Base-by-base conservation (phyloP, 2,113 vertebrate genomes). In the Danionella cerebrum region DNA sequence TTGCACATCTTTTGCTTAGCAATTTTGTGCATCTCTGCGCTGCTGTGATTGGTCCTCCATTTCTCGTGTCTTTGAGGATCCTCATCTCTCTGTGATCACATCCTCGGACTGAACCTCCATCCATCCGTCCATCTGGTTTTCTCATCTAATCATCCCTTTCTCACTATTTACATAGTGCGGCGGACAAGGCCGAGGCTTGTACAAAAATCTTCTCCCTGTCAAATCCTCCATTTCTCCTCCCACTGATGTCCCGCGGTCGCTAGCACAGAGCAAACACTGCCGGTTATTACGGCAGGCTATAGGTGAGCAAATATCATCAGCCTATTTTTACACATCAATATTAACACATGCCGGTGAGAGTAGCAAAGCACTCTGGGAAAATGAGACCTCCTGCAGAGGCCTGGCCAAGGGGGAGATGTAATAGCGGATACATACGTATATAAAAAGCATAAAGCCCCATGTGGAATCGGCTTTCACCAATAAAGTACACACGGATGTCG, bases 231-330 rank as follows among this genome's bases (percentile, higher is more conserved):
- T 69, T 84, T 13, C 80, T 19, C 51, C 27, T 53, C 29, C 51
- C 84, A 81, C 80, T 78, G 68, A 70, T 50, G 55, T 81, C 73
- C 29, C 44, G 74, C 79, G 64, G 79, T 79, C 51, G 33, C 71
- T 81, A 75, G 65, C 74, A 68, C 72, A 79, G 83, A 86, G 81
- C 81, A 84, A 85, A 85, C 82, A 83, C 68, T 73, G 73, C 73
- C 59, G 47, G 65, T 67, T 69, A 71, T 88, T 85, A 88, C 84
- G 77, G 47, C 78, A 78, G 48, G 69, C 72, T 82, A n/a, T n/a
- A 77, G 80, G 51, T 83, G 79, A 79, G 83, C 85, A 89, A 89
- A 89, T 86, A 89, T 79, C 82, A 86, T 42, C 66, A 78, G 72
- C 76, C 77, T 86, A 86, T 86, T 81, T 88, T 85, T 87, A 83